A percentile compares a stretch with the other conserved stretches of the same genome.
phyloP scores from a whole-genome alignment of 2,113 vertebrate genomes.

The Nothocercus nigrocapillus region DNA sequence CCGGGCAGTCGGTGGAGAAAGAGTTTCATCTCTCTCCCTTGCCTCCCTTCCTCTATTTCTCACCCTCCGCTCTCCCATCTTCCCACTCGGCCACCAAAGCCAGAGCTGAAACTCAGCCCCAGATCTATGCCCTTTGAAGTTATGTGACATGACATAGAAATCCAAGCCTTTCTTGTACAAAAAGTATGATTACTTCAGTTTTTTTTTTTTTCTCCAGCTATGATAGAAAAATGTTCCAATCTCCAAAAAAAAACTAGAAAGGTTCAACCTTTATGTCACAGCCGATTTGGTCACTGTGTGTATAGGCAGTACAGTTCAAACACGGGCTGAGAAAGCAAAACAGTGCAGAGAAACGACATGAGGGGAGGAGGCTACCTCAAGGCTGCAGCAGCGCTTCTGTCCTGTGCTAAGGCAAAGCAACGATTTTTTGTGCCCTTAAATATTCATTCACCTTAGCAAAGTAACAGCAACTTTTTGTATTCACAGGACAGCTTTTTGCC shows the following conservation, averaged over 20 bases:
- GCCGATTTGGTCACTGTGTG: conserved; percentile 56
- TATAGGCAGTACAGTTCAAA: conserved; percentile 57
- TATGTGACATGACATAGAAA: conserved; percentile 60
- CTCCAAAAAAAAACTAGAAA: conserved; percentile 29
- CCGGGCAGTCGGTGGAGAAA: background rate
- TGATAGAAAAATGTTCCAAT: conserved; percentile 60
- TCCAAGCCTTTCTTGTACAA: conserved; percentile 59
- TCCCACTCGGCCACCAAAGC: background rate
- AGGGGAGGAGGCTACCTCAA: background rate
- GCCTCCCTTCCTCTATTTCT: conserved; percentile 1
- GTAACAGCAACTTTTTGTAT: background rate
- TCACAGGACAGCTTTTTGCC: background rate
- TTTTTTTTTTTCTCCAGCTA: conserved; percentile 2
- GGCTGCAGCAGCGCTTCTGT: background rate
- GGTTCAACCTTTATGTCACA: conserved; percentile 60
- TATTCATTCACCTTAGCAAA: background rate
- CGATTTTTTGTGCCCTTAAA: background rate
- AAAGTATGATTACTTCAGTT: conserved; percentile 51
- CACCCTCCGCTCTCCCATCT: background rate
- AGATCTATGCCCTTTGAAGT: conserved; percentile 65
- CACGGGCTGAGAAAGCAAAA: conserved; percentile 40
- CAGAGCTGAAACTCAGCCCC: conserved; percentile 29
- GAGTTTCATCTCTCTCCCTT: background rate
- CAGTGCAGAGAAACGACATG: conserved; percentile 12
- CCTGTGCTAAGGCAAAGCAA: conserved; percentile 18